Conservation (phyloP, 2,888 invertebrate species). For the Aethes cnicana region DNA sequence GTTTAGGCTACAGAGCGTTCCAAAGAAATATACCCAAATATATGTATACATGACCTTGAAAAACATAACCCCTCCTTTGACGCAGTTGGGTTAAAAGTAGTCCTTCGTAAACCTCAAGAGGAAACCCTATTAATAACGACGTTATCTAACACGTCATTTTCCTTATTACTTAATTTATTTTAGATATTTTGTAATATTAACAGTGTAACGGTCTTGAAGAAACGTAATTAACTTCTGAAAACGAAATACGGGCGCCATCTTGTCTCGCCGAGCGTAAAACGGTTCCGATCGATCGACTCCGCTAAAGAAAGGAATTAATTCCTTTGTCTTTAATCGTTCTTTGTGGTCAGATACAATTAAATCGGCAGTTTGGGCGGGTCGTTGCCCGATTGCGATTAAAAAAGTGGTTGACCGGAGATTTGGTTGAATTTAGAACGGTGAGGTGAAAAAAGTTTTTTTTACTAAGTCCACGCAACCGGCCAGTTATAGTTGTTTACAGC, state of each 20-base stretch:
- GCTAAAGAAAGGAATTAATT: slow-evolving; percentile 23
- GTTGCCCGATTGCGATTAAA: slow-evolving; percentile 26
- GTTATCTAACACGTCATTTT: no score
- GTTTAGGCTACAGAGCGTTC: no score
- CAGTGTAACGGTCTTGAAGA: background rate
- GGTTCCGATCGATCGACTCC: slow-evolving; percentile 23
- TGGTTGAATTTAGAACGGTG: slow-evolving; percentile 21
- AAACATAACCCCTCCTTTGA: no score
- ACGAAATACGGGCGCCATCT: slow-evolving; percentile 14
- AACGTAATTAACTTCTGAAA: background rate
- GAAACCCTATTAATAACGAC: no score
- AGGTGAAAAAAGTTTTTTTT: slow-evolving; percentile 5
- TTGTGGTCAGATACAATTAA: slow-evolving; percentile 21
- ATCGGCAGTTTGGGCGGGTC: slow-evolving; percentile 19
- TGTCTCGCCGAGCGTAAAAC: slow-evolving; percentile 18
- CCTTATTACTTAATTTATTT: no score
- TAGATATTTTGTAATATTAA: no score
- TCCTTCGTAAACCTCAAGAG: no score
- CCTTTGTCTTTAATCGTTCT: slow-evolving; percentile 26
- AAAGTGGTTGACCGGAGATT: slow-evolving; percentile 24
- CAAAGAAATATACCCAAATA: no score
- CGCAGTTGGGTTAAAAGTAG: no score
- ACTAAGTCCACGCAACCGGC: background rate
- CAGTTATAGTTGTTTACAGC: no score
- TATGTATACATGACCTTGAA: no score